Evolutionary conservation across 2,888 invertebrate species (phyloP).

Genomic region (Trilocha varians): DNA sequence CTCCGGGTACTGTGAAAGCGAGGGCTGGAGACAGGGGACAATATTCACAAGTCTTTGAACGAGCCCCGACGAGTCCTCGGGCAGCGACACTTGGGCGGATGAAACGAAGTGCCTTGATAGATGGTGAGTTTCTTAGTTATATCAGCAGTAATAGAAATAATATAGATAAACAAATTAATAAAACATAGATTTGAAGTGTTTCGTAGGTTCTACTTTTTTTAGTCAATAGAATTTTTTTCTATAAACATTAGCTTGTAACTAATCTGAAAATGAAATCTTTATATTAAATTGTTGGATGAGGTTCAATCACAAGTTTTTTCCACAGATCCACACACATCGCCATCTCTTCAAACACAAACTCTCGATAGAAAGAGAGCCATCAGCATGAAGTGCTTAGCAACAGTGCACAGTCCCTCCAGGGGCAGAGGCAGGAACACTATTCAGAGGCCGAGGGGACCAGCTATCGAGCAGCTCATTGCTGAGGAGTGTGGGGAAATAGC

Average conservation of each 20-base stretch:
- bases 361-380: conserved; percentile 49
- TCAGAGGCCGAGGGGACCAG: conserved; percentile 51
- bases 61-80: conserved; percentile 70
- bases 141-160: no score
- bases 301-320: conserved; percentile 6
- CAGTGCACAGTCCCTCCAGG: conserved; percentile 50
- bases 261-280: no score
- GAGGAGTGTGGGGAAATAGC: conserved; percentile 60
- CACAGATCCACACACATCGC: conserved; percentile 61
- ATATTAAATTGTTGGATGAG: no score
- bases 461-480: conserved; percentile 61
- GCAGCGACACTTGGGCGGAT: conserved; percentile 56
- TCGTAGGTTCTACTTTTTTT: no score
- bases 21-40: conserved; percentile 62
- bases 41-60: conserved; percentile 72
- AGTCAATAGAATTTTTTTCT: no score
- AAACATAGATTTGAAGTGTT: no score
- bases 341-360: conserved; percentile 65
- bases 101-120: conserved; percentile 51
- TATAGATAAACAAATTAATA: no score
- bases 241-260: no score
- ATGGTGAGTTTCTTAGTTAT: conserved; percentile 51
- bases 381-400: conserved; percentile 53
- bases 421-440: conserved; percentile 41
- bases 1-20: conserved; percentile 51